These are phyloP conservation scores for Tortricodes alternella DNA, from an alignment of 2,888 invertebrate genomes.

Conservation along the genomic window DNA sequence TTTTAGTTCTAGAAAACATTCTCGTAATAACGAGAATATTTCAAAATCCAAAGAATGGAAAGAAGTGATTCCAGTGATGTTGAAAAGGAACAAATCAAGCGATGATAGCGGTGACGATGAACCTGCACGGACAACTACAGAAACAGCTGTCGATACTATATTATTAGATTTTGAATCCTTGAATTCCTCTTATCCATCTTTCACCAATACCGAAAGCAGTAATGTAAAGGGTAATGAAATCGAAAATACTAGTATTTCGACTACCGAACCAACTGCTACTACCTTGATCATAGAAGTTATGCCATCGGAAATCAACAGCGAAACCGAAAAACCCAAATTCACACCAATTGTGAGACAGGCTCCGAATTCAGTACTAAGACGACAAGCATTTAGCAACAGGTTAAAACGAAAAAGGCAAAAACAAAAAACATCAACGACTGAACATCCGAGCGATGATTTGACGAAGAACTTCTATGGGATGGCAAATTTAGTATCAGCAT, in stretches of 20 bases:
- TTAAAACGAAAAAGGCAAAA: slow-evolving; percentile 65
- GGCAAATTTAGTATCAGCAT: slow-evolving; percentile 67
- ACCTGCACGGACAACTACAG: slow-evolving; percentile 41
- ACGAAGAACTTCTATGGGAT: slow-evolving; percentile 61
- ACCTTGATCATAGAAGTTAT: slow-evolving; percentile 40
- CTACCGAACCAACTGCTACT: slow-evolving; percentile 38
- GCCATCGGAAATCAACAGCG: slow-evolving; percentile 40
- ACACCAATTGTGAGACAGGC: slow-evolving; percentile 44
- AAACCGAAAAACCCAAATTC: slow-evolving; percentile 46
- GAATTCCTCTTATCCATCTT: background rate
- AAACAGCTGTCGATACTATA: slow-evolving; percentile 9
- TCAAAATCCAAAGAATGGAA: slow-evolving; percentile 63
- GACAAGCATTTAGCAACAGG: slow-evolving; percentile 62
- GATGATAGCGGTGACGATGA: slow-evolving; percentile 38
- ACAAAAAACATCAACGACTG: slow-evolving; percentile 60
- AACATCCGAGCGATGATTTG: slow-evolving; percentile 61
- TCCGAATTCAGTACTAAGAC: slow-evolving; percentile 54
- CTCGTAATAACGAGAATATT: slow-evolving; percentile 54
- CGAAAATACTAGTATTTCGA: slow-evolving; percentile 33
- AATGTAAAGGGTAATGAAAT: slow-evolving; percentile 32
- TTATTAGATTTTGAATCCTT: background rate
- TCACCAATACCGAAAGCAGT: background rate
- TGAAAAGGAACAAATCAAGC: slow-evolving; percentile 42
- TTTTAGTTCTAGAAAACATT: slow-evolving; percentile 58
- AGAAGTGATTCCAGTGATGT: slow-evolving; percentile 51